Percentiles rank a stretch among this genome's conserved stretches.
phyloP scores from a whole-genome alignment of 2,797 vertebrate species.

The Lagodon rhomboides region DNA sequence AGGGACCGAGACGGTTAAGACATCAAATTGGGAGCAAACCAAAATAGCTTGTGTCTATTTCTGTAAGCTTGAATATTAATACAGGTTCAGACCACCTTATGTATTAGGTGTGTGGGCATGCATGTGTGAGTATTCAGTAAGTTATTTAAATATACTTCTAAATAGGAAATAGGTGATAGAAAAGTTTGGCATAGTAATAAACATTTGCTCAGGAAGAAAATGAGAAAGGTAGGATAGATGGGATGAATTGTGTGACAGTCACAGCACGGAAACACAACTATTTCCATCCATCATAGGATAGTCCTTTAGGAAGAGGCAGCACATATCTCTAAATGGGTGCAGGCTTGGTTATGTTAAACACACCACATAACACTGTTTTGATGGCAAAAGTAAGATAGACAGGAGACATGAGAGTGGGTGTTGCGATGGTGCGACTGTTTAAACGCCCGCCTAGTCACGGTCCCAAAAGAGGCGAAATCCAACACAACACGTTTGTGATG shows the following conservation, averaged over 20 bases:
- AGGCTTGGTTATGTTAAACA: background rate
- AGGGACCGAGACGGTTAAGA: slow-evolving; percentile 28
- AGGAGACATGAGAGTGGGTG: background rate
- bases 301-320: background rate
- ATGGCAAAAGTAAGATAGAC: background rate
- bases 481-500: background rate
- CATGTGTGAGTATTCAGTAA: background rate
- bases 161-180: background rate
- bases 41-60: slow-evolving; percentile 32
- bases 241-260: background rate
- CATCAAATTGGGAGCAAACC: slow-evolving; percentile 28
- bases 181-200: background rate
- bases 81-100: background rate
- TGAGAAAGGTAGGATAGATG: background rate
- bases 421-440: background rate
- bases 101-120: background rate
- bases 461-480: background rate
- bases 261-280: background rate
- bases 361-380: background rate
- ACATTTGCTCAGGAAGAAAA: background rate
- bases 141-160: no score
- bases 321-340: background rate
- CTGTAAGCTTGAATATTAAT: background rate
- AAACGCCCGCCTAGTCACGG: background rate
- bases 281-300: background rate